phyloP scores from a whole-genome alignment of 2,113 vertebrate species.

The Heptranchias perlo region DNA sequence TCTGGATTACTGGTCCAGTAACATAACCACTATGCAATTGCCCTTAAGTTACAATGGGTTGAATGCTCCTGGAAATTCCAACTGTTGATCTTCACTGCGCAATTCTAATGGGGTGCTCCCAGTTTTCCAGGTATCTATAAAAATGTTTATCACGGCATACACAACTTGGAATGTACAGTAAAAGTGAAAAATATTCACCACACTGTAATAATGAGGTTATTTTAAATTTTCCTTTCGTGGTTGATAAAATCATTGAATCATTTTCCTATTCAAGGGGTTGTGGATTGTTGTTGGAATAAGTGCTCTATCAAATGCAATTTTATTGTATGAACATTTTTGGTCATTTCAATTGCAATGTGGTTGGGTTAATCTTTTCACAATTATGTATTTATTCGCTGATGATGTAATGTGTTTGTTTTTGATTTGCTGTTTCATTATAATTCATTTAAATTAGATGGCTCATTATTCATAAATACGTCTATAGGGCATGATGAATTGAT shows the following conservation, averaged over 20 bases:
- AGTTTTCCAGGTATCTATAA: neutral
- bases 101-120: neutral
- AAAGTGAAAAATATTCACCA: neutral
- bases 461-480: neutral
- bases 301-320: neutral
- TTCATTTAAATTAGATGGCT: neutral
- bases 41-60: too few relatives aligned
- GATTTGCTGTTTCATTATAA: neutral
- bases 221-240: neutral
- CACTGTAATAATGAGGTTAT: neutral
- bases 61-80: neutral
- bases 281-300: neutral
- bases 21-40: too few relatives aligned
- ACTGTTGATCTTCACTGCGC: neutral
- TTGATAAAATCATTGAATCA: slow-evolving; percentile 15
- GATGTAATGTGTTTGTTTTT: slow-evolving; percentile 12
- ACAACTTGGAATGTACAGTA: neutral
- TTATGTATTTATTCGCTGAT: neutral
- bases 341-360: neutral
- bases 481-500: neutral
- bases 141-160: neutral
- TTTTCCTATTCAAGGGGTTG: neutral
- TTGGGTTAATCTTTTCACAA: neutral
- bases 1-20: too few relatives aligned
- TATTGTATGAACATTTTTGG: neutral